A percentile compares a stretch with the other conserved stretches of the same genome.
Conservation (phyloP, 2,113 vertebrate species). For the Saccopteryx leptura region DNA sequence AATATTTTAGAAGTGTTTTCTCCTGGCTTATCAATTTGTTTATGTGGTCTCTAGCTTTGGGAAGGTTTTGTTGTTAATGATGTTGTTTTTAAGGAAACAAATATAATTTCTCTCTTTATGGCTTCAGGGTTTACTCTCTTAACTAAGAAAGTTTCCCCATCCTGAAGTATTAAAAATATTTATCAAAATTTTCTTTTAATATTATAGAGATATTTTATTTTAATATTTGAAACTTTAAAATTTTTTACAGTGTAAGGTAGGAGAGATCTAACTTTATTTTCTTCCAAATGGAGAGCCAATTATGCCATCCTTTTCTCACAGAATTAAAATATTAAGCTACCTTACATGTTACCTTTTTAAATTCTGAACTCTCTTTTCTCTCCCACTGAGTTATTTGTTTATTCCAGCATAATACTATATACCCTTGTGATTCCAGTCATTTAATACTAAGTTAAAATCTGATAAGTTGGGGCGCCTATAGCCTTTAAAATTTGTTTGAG, state of each 20-base stretch:
- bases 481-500: neutral
- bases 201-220: slow-evolving; percentile 9
- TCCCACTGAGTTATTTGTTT: neutral
- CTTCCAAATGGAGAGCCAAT: neutral
- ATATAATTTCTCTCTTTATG: neutral
- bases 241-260: neutral
- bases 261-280: neutral
- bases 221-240: slow-evolving; percentile 27
- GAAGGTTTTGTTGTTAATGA: neutral
- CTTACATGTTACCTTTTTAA: neutral
- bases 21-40: neutral
- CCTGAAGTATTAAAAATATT: neutral
- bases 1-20: neutral
- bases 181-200: slow-evolving; percentile 23
- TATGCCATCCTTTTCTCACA: neutral
- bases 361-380: neutral
- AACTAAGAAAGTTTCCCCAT: neutral
- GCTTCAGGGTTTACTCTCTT: neutral
- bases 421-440: neutral
- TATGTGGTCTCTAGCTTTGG: neutral
- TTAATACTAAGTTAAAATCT: slow-evolving; percentile 8
- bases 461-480: neutral
- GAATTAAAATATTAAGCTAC: slow-evolving; percentile 11
- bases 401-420: neutral
- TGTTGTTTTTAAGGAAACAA: slow-evolving; percentile 16